Base-by-base conservation (phyloP, 2,888 invertebrate species). In the Calephelis perditalis region DNA sequence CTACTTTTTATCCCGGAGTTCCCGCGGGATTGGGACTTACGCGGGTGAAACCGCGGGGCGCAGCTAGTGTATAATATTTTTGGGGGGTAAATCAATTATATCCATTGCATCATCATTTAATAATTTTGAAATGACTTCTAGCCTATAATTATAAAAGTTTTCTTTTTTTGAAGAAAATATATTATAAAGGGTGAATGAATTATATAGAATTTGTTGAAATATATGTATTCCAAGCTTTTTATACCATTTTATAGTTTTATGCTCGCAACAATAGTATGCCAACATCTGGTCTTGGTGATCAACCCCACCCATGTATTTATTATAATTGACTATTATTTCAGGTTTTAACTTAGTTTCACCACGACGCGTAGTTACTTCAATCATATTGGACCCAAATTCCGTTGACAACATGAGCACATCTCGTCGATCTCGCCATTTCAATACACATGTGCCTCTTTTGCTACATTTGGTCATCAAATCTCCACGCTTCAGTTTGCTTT, bases 111-210 rank as follows among this genome's bases (percentile, higher is more conserved):
- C n/a, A 6, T 26, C n/a, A 36, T 11, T 55, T 43, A 56, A 43
- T 12, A 56, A 43, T 15, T 43, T 56, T 9, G 15, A n/a, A 15
- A 43, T 56, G 4, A 43, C 6, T 44, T 63, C 61, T 11, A 45
- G 45, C 10, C 45, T 45, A 45, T 9, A 45, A 45, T 45, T 9
- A 9, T 45, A 26, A 26, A 26, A 26, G 45, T 45, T 45, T 9
- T 45, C 45, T 45, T 45, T 45, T 45, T 45, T 7, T 45, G 10
- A 0, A 11, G 45, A 45, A 45, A 45, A 45, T 45, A 45, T 45
- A 45, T 7, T 45, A 45, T 11, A 45, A 45, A 45, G 9, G 1
- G 45, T 45, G 45, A 45, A 45, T 45, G 3, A 45, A 9, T 45
- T 45, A 45, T 45, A 45, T 9, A 45, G 45, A 9, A 45, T 45